Evolutionary conservation across 2,113 vertebrate species (phyloP).

Genomic region (Aldabrachelys gigantea): DNA sequence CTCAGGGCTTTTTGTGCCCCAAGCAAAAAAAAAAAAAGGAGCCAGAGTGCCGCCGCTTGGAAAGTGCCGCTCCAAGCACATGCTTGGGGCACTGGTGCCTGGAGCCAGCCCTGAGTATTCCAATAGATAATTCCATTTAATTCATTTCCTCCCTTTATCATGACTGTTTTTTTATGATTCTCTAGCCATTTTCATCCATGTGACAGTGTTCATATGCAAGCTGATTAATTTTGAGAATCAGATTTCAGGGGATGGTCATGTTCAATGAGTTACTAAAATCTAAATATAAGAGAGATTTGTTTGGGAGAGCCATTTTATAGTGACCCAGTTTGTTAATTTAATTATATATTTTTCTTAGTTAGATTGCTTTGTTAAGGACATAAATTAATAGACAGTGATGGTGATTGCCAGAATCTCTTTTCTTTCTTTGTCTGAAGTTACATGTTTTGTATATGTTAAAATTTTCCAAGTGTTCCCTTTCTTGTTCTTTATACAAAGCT

Average conservation of each 20-base stretch:
- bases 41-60: no score
- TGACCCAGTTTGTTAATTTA: background rate
- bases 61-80: no score
- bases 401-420: background rate
- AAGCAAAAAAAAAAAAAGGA: no score
- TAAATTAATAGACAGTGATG: background rate
- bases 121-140: background rate
- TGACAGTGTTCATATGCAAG: background rate
- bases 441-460: background rate
- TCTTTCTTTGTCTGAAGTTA: background rate
- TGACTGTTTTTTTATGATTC: background rate
- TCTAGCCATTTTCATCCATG: background rate
- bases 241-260: background rate
- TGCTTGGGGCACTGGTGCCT: no score
- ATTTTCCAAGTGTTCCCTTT: background rate
- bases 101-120: no score
- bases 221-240: background rate
- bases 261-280: background rate
- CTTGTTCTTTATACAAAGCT: background rate
- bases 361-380: background rate
- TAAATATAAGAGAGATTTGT: background rate
- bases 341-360: background rate
- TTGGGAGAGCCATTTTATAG: background rate
- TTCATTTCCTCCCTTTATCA: background rate
- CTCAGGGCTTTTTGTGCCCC: no score